These are phyloP conservation scores for Holacanthus passer DNA, from an alignment of 2,113 vertebrate species.

Conservation along the genomic window DNA sequence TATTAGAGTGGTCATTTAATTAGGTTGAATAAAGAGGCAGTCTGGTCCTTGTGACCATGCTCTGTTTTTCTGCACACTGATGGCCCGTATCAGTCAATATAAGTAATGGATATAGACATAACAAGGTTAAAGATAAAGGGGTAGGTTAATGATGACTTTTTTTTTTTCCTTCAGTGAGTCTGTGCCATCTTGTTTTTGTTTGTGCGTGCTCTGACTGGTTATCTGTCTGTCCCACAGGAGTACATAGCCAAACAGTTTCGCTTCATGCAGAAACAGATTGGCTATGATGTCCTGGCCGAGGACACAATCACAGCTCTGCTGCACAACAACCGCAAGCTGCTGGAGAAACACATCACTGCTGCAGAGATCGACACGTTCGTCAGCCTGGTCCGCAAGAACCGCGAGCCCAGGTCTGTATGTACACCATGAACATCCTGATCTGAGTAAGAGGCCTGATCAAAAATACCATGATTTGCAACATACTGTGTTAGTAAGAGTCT, in stretches of 20 bases:
- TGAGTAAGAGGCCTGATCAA: background rate
- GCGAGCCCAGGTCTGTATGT: constrained; percentile 93
- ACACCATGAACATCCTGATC: background rate
- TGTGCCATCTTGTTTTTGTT: background rate
- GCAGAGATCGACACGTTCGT: constrained; percentile 99
- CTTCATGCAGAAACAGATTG: constrained; percentile 99
- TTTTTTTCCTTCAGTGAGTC: background rate
- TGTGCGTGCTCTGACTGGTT: constrained; percentile 9
- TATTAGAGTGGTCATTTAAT: constrained; percentile 21
- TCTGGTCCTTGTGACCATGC: constrained; percentile 1
- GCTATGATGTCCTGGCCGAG: constrained; percentile 98
- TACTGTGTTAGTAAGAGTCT: background rate
- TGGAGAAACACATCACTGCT: constrained; percentile 98
- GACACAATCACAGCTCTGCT: constrained; percentile 98
- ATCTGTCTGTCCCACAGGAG: constrained; percentile 84
- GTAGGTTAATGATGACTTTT: background rate
- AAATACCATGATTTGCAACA: background rate
- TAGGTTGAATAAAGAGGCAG: background rate
- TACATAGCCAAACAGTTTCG: constrained; percentile 99
- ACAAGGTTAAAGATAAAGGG: constrained; percentile 1
- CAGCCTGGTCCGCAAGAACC: constrained; percentile 97
- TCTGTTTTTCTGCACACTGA: background rate
- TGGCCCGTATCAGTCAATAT: background rate
- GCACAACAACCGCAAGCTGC: constrained; percentile 97
- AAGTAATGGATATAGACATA: background rate